phyloP scores from a whole-genome alignment of 2,888 invertebrate genomes.

The Phlogophora meticulosa region DNA sequence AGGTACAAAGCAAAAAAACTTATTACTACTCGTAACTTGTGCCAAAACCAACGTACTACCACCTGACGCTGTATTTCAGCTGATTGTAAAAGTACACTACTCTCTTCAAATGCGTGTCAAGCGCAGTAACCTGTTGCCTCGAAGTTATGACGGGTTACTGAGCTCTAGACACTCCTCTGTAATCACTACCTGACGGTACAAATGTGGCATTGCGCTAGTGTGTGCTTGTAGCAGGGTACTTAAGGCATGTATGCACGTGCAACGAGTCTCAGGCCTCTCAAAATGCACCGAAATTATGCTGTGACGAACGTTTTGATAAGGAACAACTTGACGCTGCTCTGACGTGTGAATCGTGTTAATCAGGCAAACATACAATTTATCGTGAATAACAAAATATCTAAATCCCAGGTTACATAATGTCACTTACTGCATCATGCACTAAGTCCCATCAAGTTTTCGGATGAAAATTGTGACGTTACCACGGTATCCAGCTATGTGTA shows the following conservation, averaged over 20 bases:
- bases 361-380: not conserved
- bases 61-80: too few species aligned
- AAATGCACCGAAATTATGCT: not conserved
- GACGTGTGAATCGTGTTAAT: slow-evolving; percentile 14
- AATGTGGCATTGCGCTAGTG: slow-evolving; percentile 1
- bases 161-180: slow-evolving; percentile 3
- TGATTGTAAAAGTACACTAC: slow-evolving; percentile 3
- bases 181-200: slow-evolving; percentile 5
- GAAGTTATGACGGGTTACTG: slow-evolving; percentile 14
- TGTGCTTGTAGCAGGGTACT: not conserved
- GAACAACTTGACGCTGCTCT: not conserved
- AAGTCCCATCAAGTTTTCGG: slow-evolving; percentile 6
- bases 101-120: slow-evolving; percentile 2
- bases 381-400: slow-evolving; percentile 44
- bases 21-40: too few species aligned
- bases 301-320: not conserved
- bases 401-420: slow-evolving; percentile 19
- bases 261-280: not conserved
- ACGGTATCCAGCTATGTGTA: not conserved
- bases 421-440: slow-evolving; percentile 13
- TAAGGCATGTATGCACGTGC: not conserved
- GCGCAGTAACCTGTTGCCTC: slow-evolving; percentile 6
- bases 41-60: too few species aligned
- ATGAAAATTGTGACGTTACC: slow-evolving; percentile 22
- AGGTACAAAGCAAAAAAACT: too few species aligned